Evolutionary conservation across 2,113 vertebrate species (phyloP), one percentile per base, ranked within the genome.

Genomic region (Crotalus helleri): DNA sequence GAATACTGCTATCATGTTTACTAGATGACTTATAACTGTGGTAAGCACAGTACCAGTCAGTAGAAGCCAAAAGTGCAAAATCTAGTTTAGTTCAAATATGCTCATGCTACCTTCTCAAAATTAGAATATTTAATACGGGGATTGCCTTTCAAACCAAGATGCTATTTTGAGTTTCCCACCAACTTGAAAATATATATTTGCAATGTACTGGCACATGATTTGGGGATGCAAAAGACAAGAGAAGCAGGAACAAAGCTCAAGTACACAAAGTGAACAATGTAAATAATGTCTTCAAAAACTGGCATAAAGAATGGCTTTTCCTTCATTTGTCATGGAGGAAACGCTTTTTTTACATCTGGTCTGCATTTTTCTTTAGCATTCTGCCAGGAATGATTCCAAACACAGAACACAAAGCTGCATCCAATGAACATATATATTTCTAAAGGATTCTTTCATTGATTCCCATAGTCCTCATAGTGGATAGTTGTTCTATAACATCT

Each of bases 331-430:
- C 95, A 97, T 96, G 95, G 96, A 97, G 95, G 95, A 98, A 97
- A 93, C 95, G 96, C 96, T 97, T 97, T 94, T 96, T 90, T 94
- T 96, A 97, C 98, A 98, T 98, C 98, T 98, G 98, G 97, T 97
- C 97, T 97, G 95, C 95, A 94, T 98, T 98, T 98, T 97, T 97
- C 95, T 97, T 97, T 95, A 94, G 92, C 93, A 96, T 97, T 96
- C 97, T 98, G 97, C 97, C 97, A 98, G 97, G 97, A 98, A 96
- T 96, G 96, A 96, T 97, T 97, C 94, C 94, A 96, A 96, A 97
- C 97, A 98, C 94, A 97, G 97, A 97, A 97, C 53, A 86, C 95
- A 98, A 97, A 97, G 95, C 95, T 0, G 53, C 96, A 95, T 46
- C 0, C 94, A 97, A 95, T 39, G 88, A 95, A 97, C 96, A 95